These are phyloP conservation scores for Archocentrus centrarchus DNA, from an alignment of 2,113 vertebrate species.

Conservation along the genomic window DNA sequence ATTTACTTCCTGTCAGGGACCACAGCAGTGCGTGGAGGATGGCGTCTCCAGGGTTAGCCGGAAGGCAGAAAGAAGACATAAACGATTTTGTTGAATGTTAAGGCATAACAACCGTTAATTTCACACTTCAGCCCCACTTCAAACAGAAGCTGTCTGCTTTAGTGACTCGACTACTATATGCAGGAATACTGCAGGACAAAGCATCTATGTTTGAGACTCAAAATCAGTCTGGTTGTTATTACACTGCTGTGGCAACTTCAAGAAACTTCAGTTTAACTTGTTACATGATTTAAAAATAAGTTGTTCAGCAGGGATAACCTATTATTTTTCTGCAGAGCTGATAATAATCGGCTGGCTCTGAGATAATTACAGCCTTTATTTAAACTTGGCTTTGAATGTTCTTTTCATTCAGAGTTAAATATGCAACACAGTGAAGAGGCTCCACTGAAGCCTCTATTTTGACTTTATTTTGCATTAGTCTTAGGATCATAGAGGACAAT, in stretches of 20 bases:
- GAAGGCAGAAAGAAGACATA: slow-evolving; percentile 56
- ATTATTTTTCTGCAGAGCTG: slow-evolving; percentile 56
- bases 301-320: slow-evolving; percentile 31
- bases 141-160: slow-evolving; percentile 17
- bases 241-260: background rate
- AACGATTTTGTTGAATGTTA: slow-evolving; percentile 57
- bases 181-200: background rate
- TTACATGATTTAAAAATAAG: slow-evolving; percentile 44
- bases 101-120: slow-evolving; percentile 11
- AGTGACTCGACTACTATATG: background rate
- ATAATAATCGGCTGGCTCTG: slow-evolving; percentile 53
- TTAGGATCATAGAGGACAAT: background rate
- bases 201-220: background rate
- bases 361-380: slow-evolving; percentile 67
- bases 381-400: slow-evolving; percentile 51
- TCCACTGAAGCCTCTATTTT: slow-evolving; percentile 16
- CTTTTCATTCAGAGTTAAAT: slow-evolving; percentile 53
- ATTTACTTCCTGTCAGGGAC: slow-evolving; percentile 75
- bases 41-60: slow-evolving; percentile 46
- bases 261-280: background rate
- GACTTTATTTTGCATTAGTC: background rate
- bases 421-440: slow-evolving; percentile 34
- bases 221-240: background rate
- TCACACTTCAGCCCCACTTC: slow-evolving; percentile 23
- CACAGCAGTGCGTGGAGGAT: slow-evolving; percentile 53